Percentiles rank a stretch among this genome's conserved stretches.
Conservation (phyloP, 2,113 vertebrate genomes). For the Tor tambroides region DNA sequence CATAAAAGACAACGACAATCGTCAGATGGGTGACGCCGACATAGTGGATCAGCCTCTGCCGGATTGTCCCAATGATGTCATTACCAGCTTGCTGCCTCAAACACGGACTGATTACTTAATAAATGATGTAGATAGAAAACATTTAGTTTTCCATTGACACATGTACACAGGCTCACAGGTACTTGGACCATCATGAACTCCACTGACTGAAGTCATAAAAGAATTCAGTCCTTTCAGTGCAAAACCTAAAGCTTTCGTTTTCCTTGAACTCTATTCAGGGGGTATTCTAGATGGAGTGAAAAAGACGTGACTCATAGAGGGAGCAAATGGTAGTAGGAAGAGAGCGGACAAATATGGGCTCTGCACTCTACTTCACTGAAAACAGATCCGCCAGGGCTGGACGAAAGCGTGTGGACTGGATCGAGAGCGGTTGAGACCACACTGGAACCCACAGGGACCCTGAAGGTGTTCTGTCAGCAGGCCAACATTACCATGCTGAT, state of each 20-base stretch:
- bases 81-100: slow-evolving; percentile 60
- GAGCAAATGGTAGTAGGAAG: slow-evolving; percentile 8
- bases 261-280: slow-evolving; percentile 23
- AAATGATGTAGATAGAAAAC: slow-evolving; percentile 3
- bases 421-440: slow-evolving; percentile 1
- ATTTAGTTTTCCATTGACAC: slow-evolving; percentile 26
- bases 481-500: slow-evolving; percentile 46
- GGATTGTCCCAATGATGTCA: slow-evolving; percentile 69
- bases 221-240: not conserved
- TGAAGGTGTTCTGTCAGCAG: slow-evolving; percentile 36
- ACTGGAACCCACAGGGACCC: not conserved
- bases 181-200: not conserved
- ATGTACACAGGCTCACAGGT: not conserved
- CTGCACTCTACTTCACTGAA: not conserved
- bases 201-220: not conserved
- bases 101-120: slow-evolving; percentile 42
- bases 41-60: slow-evolving; percentile 50
- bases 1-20: slow-evolving; percentile 45
- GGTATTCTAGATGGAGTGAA: slow-evolving; percentile 17
- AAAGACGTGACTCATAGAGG: slow-evolving; percentile 29
- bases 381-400: slow-evolving; percentile 12
- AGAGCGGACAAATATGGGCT: slow-evolving; percentile 26
- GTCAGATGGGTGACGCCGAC: slow-evolving; percentile 57
- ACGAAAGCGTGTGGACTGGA: slow-evolving; percentile 13
- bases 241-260: slow-evolving; percentile 31